Conservation (phyloP, 2,888 invertebrate species). For the Dasypogon diadema region DNA sequence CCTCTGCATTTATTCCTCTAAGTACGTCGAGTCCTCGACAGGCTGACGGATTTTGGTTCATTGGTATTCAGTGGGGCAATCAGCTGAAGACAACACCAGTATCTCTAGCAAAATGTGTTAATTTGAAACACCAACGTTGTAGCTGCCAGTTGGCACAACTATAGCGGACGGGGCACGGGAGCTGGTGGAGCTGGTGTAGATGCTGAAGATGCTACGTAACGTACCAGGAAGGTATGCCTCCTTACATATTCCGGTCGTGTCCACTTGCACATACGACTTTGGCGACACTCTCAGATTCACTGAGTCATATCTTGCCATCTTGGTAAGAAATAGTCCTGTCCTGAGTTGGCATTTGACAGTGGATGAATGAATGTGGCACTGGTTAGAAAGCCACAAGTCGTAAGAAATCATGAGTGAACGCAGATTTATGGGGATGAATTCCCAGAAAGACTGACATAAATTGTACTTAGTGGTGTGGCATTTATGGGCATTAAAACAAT, state of each 20-base stretch:
- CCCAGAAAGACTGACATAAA: conserved; percentile 39
- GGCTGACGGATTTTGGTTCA: conserved; percentile 35
- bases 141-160: not conserved
- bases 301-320: conserved; percentile 37
- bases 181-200: not conserved
- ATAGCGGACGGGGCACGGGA: not conserved
- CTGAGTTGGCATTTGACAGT: conserved; percentile 40
- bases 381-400: conserved; percentile 42
- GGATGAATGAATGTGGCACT: conserved; percentile 38
- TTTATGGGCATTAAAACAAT: conserved; percentile 49
- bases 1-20: conserved; percentile 22
- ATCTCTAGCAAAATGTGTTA: conserved; percentile 39
- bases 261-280: conserved; percentile 37
- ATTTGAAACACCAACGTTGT: conserved; percentile 41
- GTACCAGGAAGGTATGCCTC: not conserved
- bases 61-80: conserved; percentile 39
- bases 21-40: conserved; percentile 23
- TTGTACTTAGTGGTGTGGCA: conserved; percentile 39
- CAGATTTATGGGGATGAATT: conserved; percentile 49
- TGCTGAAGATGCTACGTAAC: too few species aligned
- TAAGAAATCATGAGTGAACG: conserved; percentile 44
- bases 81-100: conserved; percentile 28
- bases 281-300: conserved; percentile 35
- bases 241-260: conserved; percentile 35
- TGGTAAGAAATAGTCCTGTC: conserved; percentile 28